Evolutionary conservation across 2,113 vertebrate species (phyloP), one percentile per base, ranked within the genome.

Genomic region (Crotalus viridis): DNA sequence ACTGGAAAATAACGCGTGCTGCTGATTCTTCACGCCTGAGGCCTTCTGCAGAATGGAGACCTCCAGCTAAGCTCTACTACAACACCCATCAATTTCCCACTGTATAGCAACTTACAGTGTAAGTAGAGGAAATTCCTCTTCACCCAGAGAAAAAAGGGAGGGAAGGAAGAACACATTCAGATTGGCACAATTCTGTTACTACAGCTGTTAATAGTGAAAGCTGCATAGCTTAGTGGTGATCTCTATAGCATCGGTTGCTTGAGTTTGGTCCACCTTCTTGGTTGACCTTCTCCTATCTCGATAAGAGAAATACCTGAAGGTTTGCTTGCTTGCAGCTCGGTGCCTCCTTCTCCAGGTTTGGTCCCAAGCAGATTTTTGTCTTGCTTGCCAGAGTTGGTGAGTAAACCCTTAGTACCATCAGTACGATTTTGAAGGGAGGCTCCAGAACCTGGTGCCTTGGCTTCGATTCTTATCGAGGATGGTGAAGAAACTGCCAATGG

Each of bases 241-340:
- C 12, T 26, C 46, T 3, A 13, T 7, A 24, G 46, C 21, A 51
- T 5, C 1, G 0, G 24, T 51, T 13, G 2, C 89, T 28, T 52
- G 2, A 51, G 46, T 26, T 48, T 81, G 69, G n/a, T 8, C 74
- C 39, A 43, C 74, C 33, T 81, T 43, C 33, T 81, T 43, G 74
- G 33, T 39, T 48, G 26, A 86, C 48, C 0, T 28, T 4, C 28
- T 15, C 46, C 48, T 10, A 33, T 56, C 39, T 33, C 86, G 22
- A 43, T 0, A 92, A 46, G 10, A 52, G 81, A 94, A 95, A 94
- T 97, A 98, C 98, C 98, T 97, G 96, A 89, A 89, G 43, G 39
- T 87, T 94, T 97, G 69, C 54, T 89, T 64, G 9, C 24, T 90
- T 93, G 93, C 89, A 94, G 94, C 19, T 96, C 97, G 93, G 93